Evolutionary conservation across 2,113 vertebrate genomes (phyloP).

Genomic region (Salvator merianae): DNA sequence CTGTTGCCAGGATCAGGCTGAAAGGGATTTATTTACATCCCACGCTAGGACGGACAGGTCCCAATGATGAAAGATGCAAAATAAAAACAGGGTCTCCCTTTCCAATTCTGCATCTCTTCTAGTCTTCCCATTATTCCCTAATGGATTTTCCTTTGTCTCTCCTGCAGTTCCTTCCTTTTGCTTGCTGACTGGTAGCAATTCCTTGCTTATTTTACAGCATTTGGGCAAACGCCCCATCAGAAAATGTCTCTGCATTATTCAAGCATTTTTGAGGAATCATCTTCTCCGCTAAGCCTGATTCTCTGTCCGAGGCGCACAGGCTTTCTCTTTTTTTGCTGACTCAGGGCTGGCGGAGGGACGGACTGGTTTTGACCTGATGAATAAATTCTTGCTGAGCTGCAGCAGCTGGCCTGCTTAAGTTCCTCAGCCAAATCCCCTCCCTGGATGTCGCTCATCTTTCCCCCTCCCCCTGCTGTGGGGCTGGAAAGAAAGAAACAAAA

Average conservation of each 20-base stretch:
- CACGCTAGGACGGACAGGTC: too few species aligned
- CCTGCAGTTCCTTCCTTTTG: background rate
- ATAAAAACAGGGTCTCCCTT: too few species aligned
- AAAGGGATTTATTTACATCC: too few species aligned
- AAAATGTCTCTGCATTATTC: background rate
- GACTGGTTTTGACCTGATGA: constrained; percentile 70
- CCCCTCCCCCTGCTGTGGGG: background rate
- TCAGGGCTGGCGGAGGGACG: constrained; percentile 52
- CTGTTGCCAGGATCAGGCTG: too few species aligned
- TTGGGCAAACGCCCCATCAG: background rate
- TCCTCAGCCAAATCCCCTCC: constrained; percentile 39
- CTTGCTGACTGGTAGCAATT: background rate
- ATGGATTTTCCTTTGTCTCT: background rate
- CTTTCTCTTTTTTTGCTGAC: constrained; percentile 42
- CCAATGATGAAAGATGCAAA: too few species aligned
- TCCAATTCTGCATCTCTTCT: too few species aligned
- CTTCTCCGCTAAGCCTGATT: background rate
- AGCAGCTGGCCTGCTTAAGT: constrained; percentile 59
- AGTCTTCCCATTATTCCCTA: too few species aligned
- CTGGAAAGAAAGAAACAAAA: constrained; percentile 14
- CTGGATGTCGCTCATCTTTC: background rate
- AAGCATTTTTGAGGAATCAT: background rate
- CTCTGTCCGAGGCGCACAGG: background rate
- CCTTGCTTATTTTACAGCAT: background rate
- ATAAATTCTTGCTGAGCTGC: constrained; percentile 51